Percentiles rank a stretch among this genome's conserved stretches.
These are phyloP conservation scores for Folsomia manolachei DNA, from an alignment of 2,888 invertebrate genomes.

Conservation along the genomic window DNA sequence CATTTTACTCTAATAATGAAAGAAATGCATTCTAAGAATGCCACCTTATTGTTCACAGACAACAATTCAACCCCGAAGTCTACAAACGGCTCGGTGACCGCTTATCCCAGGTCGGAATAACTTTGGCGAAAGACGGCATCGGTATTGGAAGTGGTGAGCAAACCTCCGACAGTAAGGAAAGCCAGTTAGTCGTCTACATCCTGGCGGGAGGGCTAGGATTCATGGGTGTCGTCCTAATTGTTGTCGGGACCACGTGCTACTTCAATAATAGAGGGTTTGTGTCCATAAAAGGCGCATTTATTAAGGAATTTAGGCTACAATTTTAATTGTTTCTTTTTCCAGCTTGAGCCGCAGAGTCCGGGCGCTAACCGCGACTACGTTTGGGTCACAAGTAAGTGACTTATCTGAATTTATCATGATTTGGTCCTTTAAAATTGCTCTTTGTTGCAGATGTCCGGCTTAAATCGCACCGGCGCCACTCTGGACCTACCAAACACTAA, in stretches of 20 bases:
- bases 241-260: slow-evolving; percentile 34
- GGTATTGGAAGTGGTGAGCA: slow-evolving; percentile 54
- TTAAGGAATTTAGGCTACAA: background rate
- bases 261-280: slow-evolving; percentile 42
- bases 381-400: slow-evolving; percentile 65
- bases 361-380: slow-evolving; percentile 64
- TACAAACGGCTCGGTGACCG: background rate
- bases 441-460: slow-evolving; percentile 63
- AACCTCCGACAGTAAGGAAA: slow-evolving; percentile 47
- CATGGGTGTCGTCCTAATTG: slow-evolving; percentile 21
- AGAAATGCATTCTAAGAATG: background rate
- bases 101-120: background rate
- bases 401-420: no score
- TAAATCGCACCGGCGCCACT: slow-evolving; percentile 60
- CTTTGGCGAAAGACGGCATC: background rate
- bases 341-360: slow-evolving; percentile 58
- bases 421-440: no score
- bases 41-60: slow-evolving; percentile 3
- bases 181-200: slow-evolving; percentile 24
- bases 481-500: slow-evolving; percentile 65
- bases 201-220: slow-evolving; percentile 34
- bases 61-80: slow-evolving; percentile 14
- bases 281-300: no score
- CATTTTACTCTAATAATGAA: background rate
- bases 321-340: slow-evolving; percentile 35